Conservation (phyloP, 2,113 vertebrate species). For the Calypte anna region DNA sequence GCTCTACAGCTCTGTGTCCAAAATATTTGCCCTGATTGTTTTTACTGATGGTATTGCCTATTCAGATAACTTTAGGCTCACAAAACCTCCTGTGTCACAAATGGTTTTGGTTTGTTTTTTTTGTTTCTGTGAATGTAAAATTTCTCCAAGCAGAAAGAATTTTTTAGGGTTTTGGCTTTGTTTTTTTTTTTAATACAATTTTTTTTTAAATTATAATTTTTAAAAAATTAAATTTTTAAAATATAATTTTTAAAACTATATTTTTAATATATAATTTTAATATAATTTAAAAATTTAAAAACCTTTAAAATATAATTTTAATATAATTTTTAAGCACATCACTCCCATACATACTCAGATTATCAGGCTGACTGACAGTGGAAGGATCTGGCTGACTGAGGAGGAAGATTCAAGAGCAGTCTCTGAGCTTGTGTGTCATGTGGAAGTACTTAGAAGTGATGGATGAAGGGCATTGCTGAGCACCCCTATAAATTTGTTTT, state of each 20-base stretch:
- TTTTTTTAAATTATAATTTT: background rate
- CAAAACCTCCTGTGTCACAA: background rate
- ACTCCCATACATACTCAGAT: background rate
- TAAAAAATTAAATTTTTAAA: too few species aligned
- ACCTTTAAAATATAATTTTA: too few species aligned
- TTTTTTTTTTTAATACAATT: background rate
- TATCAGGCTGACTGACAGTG: background rate
- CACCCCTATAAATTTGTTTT: background rate
- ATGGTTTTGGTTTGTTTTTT: background rate
- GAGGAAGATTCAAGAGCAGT: background rate
- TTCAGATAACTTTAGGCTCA: background rate
- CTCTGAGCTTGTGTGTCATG: rapidly evolving
- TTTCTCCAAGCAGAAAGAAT: background rate
- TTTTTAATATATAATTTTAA: too few species aligned
- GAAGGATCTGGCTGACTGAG: background rate
- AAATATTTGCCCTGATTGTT: background rate
- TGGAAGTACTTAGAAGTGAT: background rate
- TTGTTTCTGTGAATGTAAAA: background rate
- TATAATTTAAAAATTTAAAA: too few species aligned
- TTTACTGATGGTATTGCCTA: background rate
- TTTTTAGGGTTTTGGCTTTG: background rate
- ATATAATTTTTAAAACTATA: too few species aligned
- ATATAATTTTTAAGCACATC: background rate
- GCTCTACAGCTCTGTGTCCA: background rate
- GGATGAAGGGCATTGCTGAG: background rate